Percentiles rank a stretch among this genome's conserved stretches.
Evolutionary conservation across 2,113 vertebrate genomes (phyloP).

Genomic region (Strix aluco): DNA sequence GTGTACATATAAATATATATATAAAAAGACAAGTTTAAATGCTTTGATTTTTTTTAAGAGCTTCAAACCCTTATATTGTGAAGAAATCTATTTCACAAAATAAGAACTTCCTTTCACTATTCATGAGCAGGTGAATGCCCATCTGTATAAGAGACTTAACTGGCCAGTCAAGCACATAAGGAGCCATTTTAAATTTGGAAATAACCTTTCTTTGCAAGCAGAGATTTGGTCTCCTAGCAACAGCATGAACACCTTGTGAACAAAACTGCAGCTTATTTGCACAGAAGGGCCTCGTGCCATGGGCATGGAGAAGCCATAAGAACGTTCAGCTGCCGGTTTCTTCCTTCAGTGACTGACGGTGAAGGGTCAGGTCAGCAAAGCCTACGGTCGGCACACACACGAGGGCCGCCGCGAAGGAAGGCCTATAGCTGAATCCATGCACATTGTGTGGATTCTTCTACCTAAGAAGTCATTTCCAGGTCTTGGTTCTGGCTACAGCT

Average conservation of each 20-base stretch:
- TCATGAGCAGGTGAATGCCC: neutral
- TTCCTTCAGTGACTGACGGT: neutral
- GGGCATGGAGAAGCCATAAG: neutral
- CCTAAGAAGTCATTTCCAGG: neutral
- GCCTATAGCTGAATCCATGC: neutral
- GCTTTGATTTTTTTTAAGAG: neutral
- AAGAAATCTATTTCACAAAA: neutral
- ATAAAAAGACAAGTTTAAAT: neutral
- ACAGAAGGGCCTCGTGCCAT: neutral
- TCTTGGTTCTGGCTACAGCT: neutral
- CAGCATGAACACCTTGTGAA: constrained; percentile 6
- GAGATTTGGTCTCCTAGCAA: constrained; percentile 43
- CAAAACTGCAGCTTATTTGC: neutral
- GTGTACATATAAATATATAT: neutral
- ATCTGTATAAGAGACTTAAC: neutral
- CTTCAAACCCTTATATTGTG: neutral
- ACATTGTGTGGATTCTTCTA: neutral
- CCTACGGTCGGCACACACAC: rapidly evolving
- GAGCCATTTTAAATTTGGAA: neutral
- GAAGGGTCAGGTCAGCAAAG: neutral
- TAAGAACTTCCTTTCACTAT: neutral
- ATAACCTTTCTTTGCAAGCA: neutral
- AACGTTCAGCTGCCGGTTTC: neutral
- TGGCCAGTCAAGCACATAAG: neutral
- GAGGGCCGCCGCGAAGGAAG: neutral